Base-by-base conservation (phyloP, 1,140 invertebrate species). In the Helicoverpa zea region DNA sequence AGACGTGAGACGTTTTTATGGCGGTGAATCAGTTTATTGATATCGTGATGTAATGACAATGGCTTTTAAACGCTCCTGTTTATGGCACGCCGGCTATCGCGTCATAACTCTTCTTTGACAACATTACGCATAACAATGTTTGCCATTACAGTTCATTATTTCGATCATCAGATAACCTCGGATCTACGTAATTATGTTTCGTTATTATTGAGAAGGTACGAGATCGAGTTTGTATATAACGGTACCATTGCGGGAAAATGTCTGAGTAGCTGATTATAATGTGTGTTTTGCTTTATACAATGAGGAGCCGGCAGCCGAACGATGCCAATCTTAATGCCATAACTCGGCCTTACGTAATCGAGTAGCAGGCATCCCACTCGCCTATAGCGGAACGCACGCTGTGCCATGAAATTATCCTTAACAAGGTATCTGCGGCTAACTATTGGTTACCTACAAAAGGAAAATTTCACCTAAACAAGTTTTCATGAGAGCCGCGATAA, bases 271-370 rank as follows among this genome's bases (percentile, higher is more conserved):
- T 85, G 66, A 80, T 83, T 84, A 86, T 81, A 83, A 79, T 80
- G 86, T 85, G 70, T 83, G 82, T 87, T 87, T 87, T 82, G 86
- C 76, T 83, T 74, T 72, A 29, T 87, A 82, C 81, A 84, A 80
- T 87, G 83, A 84, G 84, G 80, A 79, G 66, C 81, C 68, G 84
- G 74, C 61, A 18, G 49, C 18, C 18, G 87, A 43, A 43, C 35
- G 35, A 91, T 90, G 88, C 82, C 85, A 92, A 92, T 93, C 90
- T 92, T 85, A 88, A 88, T 85, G 83, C 88, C 83, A 81, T 88
- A 88, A 86, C 86, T 83, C 84, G 84, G 84, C 85, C 82, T 83
- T 86, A 89, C 88, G 89, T 92, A 92, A 92, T 90, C 79, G 88
- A 89, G 89, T 88, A 91, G 89, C 89, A 70, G 81, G 66, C 80